phyloP scores from a whole-genome alignment of 2,113 vertebrate genomes.

The Stigmatopora nigra region DNA sequence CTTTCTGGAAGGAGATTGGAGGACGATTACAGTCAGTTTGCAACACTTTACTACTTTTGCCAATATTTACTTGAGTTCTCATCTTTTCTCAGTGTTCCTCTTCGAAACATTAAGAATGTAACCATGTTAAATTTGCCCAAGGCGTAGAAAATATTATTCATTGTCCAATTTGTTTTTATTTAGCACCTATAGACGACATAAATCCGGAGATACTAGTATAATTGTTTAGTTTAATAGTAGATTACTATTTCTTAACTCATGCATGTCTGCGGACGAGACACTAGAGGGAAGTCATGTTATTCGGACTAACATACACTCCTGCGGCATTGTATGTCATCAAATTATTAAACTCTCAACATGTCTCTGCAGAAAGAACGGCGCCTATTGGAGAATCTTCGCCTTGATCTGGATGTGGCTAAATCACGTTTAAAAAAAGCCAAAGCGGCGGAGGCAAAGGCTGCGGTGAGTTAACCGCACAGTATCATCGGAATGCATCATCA shows the following conservation, averaged over 20 bases:
- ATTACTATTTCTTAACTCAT: too few species aligned
- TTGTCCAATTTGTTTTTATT: too few species aligned
- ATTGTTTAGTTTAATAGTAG: too few species aligned
- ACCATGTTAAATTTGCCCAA: neutral
- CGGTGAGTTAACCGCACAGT: conserved; percentile 66
- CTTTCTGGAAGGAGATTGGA: conserved; percentile 96
- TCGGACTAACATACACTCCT: too few species aligned
- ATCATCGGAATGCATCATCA: neutral
- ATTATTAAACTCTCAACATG: neutral
- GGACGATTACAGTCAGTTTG: conserved; percentile 83
- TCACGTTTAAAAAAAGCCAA: conserved; percentile 92
- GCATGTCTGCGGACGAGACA: too few species aligned
- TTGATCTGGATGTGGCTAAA: conserved; percentile 92
- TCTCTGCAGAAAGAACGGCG: conserved; percentile 80
- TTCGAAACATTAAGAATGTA: neutral
- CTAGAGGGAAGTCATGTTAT: too few species aligned
- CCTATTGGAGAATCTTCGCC: conserved; percentile 86
- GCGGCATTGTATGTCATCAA: too few species aligned
- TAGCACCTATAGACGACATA: too few species aligned
- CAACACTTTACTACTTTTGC: neutral
- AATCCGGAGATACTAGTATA: too few species aligned
- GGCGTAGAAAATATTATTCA: too few species aligned
- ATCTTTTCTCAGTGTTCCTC: neutral
- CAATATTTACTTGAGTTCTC: neutral
- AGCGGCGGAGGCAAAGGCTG: conserved; percentile 87